Base-by-base conservation (phyloP, 2,888 invertebrate genomes). In the Eupithecia centaureata region DNA sequence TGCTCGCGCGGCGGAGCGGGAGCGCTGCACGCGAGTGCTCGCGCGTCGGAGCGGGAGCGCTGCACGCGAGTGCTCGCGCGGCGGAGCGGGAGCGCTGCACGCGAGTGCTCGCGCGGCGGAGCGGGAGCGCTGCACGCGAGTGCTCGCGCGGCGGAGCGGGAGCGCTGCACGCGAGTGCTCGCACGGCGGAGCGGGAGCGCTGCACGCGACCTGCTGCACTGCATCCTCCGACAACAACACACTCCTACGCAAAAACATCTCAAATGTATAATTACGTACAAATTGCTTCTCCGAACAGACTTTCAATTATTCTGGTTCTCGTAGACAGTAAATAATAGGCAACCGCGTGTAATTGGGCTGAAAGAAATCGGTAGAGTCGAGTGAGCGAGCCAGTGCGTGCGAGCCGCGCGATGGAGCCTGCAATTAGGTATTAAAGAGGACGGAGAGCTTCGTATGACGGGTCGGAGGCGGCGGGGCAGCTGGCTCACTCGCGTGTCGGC, bases 361-460 rank as follows among this genome's bases (percentile, higher is more conserved):
- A 35, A 61, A 61, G 47, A 60, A 69, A 60, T 65, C 59, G 62
- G 51, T 56, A 52, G 59, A 61, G 35, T 51, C 38, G 54, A 28
- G 28, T n/a, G 32, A 30, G 30, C 54, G 28, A 5, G 56, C 18
- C 30, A n/a, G n/a, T 15, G 56, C 30, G 30, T 12, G n/a, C 28
- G 15, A 3, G n/a, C n/a, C 28, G 18, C 5, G n/a, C 54, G 56
- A 2, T n/a, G 42, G 18, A 80, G 74, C 82, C 84, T 57, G 76
- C 86, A 82, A 88, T 88, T 89, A 88, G 84, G 85, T 82, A 87
- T 88, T 71, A 72, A 86, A 86, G 80, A 79, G 74, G 77, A 73
- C 74, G 63, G 18, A 56, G 56, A 54, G 51, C 12, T 25, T 12
- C 22, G 65, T 52, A 47, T 60, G 65, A 68, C 65, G 67, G 18